phyloP scores from a whole-genome alignment of 2,888 invertebrate genomes.

The Lasioglossum leucozonium region DNA sequence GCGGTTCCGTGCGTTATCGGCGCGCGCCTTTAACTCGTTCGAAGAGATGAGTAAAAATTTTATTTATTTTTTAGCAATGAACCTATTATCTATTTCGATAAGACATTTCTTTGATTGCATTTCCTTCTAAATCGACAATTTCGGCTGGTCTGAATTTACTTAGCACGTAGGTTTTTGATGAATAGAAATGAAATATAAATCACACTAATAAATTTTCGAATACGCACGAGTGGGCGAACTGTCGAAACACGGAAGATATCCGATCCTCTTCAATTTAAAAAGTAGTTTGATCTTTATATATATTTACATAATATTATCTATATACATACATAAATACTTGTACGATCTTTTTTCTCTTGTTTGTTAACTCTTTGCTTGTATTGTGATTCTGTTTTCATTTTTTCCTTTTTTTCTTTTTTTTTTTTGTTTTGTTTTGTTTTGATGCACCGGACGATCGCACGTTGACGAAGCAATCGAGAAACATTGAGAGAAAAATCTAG shows the following conservation, averaged over 20 bases:
- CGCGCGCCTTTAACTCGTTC: constrained; percentile 42
- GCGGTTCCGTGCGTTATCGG: constrained; percentile 61
- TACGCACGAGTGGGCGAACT: constrained; percentile 61
- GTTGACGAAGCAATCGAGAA: not conserved
- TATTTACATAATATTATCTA: not conserved
- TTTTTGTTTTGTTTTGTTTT: constrained; percentile 23
- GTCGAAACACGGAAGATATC: constrained; percentile 53
- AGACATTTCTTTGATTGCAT: constrained; percentile 72
- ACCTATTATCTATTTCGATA: constrained; percentile 77
- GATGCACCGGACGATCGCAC: constrained; percentile 26
- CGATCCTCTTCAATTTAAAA: constrained; percentile 63
- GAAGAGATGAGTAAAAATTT: constrained; percentile 73
- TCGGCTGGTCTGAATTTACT: constrained; percentile 84
- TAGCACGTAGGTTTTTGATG: constrained; percentile 78
- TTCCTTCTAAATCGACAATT: constrained; percentile 78
- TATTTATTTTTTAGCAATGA: constrained; percentile 81
- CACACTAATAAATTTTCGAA: constrained; percentile 64
- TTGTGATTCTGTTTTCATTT: constrained; percentile 18
- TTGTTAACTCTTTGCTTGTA: not conserved
- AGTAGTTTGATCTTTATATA: constrained; percentile 46
- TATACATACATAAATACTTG: not conserved
- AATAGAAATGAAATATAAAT: constrained; percentile 68
- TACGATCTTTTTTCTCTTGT: constrained; percentile 7
- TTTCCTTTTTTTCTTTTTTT: no score
- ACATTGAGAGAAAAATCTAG: not conserved